Evolutionary conservation across 2,113 vertebrate species (phyloP).

Genomic region (Vimba vimba): DNA sequence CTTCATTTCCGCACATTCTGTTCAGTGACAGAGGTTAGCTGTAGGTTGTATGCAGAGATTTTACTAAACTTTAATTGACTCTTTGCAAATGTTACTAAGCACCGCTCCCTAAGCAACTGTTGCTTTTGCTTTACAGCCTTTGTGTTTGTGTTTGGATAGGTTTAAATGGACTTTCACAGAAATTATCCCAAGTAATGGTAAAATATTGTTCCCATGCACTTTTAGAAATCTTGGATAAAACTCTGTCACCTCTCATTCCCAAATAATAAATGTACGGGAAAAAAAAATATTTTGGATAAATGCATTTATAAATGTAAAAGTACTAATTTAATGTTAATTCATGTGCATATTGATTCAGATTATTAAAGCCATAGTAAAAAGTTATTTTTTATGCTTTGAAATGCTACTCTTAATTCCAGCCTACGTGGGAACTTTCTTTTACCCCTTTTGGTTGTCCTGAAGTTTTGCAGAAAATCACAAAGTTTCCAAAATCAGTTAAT

Average conservation of each 20-base stretch:
- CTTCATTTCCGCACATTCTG: constrained; percentile 15
- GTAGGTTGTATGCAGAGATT: neutral
- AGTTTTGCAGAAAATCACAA: no score
- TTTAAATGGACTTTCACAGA: neutral
- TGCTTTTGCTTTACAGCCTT: neutral
- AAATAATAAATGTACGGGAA: no score
- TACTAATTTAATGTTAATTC: neutral
- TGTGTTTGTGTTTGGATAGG: neutral
- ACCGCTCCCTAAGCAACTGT: neutral
- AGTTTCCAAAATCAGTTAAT: neutral
- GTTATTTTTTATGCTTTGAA: no score
- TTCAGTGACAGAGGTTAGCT: neutral
- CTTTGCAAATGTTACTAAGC: neutral
- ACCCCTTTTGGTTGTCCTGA: no score
- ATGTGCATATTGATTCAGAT: neutral
- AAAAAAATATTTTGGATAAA: no score
- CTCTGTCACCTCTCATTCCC: no score
- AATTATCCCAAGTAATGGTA: neutral
- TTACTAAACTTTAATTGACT: neutral
- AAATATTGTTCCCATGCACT: neutral
- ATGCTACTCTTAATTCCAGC: no score
- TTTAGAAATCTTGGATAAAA: neutral
- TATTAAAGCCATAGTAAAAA: neutral
- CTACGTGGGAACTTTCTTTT: no score
- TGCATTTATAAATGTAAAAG: neutral